Evolutionary conservation across 1,140 invertebrate species (phyloP).

Genomic region (Philotrypesis tridentata): DNA sequence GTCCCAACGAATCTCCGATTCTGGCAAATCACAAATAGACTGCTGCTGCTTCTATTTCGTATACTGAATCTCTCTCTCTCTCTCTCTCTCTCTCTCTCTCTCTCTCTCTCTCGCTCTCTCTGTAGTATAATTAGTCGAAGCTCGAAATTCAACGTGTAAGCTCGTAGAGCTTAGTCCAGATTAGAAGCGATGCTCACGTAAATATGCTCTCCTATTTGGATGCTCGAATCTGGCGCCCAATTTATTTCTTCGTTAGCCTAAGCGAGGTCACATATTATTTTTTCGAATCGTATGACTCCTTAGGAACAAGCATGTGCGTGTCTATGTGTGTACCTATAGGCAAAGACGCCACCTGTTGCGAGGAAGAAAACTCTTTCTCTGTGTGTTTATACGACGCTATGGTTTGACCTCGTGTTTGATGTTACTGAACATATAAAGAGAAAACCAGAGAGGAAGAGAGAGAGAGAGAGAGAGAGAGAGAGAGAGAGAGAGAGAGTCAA

Average conservation of each 20-base stretch:
- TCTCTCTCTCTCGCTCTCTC: too few species aligned
- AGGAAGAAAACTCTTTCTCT: neutral
- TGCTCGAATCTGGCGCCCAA: neutral
- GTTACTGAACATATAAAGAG: neutral
- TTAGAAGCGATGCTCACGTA: neutral
- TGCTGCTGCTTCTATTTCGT: neutral
- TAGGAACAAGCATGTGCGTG: neutral
- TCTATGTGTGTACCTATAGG: neutral
- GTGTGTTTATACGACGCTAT: neutral
- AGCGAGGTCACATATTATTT: neutral
- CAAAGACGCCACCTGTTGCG: slow-evolving; percentile 22
- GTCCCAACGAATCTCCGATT: neutral
- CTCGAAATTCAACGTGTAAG: neutral
- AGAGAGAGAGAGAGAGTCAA: neutral
- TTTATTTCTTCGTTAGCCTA: neutral
- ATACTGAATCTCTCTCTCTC: too few species aligned
- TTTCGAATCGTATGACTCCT: neutral
- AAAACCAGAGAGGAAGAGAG: neutral
- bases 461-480: neutral
- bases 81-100: too few species aligned
- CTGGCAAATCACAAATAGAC: neutral
- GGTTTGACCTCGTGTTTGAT: neutral
- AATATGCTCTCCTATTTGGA: neutral
- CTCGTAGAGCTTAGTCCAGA: neutral
- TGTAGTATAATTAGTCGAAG: neutral